Base-by-base conservation (phyloP, 30 jellyfish, hydroid and myxozoan species). In the Pseudorhiza aurosa region DNA sequence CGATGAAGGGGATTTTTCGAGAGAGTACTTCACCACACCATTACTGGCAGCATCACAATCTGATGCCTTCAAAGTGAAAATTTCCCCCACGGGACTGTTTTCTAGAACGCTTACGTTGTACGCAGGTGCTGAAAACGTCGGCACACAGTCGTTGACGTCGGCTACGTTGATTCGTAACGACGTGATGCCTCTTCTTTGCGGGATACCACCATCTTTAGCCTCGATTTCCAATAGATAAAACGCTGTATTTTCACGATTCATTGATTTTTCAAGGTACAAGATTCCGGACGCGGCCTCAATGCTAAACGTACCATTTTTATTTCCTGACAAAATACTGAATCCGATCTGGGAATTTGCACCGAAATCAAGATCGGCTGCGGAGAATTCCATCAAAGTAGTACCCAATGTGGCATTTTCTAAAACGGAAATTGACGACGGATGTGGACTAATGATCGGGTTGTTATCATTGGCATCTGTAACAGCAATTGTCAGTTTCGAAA, bases 141-240 rank as follows among this genome's bases (percentile, higher is more conserved):
- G 99, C 8, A 65, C 55, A 49, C 79, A 31, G 77, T 94, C 99
- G 77, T 94, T 94, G n/a, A 72, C 86, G 56, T 94, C 99, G 24
- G 28, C 40, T n/a, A 86, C 83, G 49, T 9, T 26, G 15, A 94
- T 60, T 29, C 29, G 72, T 36, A 94, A 45, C 8, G 74, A 25
- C 0, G 97, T 35, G 7, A 47, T 18, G 0, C 90, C 94, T 0
- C 74, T 24, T 40, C 68, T 63, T 57, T 68, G 80, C 18, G 97
- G 97, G 14, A 88, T 44, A 26, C 96, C 96, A 50, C 51, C 44
- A 40, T 88, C 96, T 32, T 60, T 81, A 18, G 93, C 97, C 60
- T 31, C 87, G 47, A 94, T 85, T 56, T 65, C 88, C 39, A 94
- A 58, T 5, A 15, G n/a, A 62, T 81, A 87, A n/a, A 28, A 27